Base-by-base conservation (phyloP, 2,888 invertebrate genomes). In the Cantharis nigra region DNA sequence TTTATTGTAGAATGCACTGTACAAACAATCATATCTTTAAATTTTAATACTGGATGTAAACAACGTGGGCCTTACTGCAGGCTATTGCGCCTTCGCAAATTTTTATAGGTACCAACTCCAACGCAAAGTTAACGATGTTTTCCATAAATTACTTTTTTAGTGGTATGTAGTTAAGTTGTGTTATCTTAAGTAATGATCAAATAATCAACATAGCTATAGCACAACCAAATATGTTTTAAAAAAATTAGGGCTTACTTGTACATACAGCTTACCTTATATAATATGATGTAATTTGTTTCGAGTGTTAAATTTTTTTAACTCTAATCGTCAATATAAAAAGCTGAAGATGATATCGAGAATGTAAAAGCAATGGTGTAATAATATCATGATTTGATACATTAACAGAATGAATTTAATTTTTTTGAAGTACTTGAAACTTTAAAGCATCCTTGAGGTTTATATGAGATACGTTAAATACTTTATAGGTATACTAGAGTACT, bases 71-170 rank as follows among this genome's bases (percentile, higher is more conserved):
- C 72, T 78, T 76, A 76, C 78, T 77, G 79, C 78, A 72, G 80
- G 80, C 80, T 79, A 81, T 82, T 80, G 78, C 82, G 80, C 79
- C 81, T 82, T 77, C 78, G 71, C 75, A 78, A 72, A 74, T 73
- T 72, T 77, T 64, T 71, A 67, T 77, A 71, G 77, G 81, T 81
- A 81, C 83, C 78, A 9, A 83, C 81, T 79, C 82, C 76, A 79
- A 81, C 33, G 33, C 33, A 49, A 23, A 20, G 18, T 65, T 65
- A 65, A 65, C n/a, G 65, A 65, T 65, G 20, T 20, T 49, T 49
- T 49, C 33, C 13, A 49, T 49, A 49, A 49, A 49, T 49, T 49
- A 49, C 33, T 49, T 49, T 18, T 49, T 49, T 49, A 49, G 33
- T 49, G 33, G 33, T n/a, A 7, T 49, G n/a, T 49, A 49, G n/a